Evolutionary conservation across 1,140 invertebrate species (phyloP), one percentile per base, ranked within the genome.

Genomic region (Samia ricini): DNA sequence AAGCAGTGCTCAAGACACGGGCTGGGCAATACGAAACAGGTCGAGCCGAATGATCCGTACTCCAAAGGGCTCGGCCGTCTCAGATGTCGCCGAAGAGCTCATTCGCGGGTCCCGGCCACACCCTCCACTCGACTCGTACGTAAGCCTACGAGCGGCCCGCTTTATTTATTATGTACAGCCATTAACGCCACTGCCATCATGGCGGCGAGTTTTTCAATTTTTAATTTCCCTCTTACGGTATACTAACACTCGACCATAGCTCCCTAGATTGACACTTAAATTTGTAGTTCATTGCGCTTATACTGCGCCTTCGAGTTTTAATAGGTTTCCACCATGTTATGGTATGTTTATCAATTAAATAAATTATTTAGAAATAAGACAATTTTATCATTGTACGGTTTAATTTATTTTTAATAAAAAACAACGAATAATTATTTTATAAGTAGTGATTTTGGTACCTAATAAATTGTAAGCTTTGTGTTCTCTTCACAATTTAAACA

Each of bases 151-250:
- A 76, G 71, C 84, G 80, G 76, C 72, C 76, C 83, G 83, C 83
- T 87, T 89, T 89, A 89, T 88, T 86, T 88, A 90, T 88, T 88
- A 90, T 90, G 84, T 88, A 88, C 88, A 81, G 78, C 81, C 83
- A 88, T 90, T 88, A 88, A 85, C 84, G 82, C 81, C 81, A 83
- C 77, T 68, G 75, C 78, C 84, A 83, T 83, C 79, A 89, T 89
- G 84, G 83, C 83, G 85, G 76, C 79, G 79, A 81, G 72, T 84
- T 88, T 86, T 86, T 83, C 79, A 85, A 84, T 90, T 88, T 88
- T 88, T 87, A 86, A 87, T 89, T 85, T 84, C 83, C 79, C 71
- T 82, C 77, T 86, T 78, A 76, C 76, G 62, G 64, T 67, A 56
- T 68, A 63, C 66, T 68, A 66, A 78, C 77, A 81, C 78, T 86